These are phyloP conservation scores for Pogonophryne albipinna DNA, from an alignment of 2,797 vertebrate species.

Conservation along the genomic window DNA sequence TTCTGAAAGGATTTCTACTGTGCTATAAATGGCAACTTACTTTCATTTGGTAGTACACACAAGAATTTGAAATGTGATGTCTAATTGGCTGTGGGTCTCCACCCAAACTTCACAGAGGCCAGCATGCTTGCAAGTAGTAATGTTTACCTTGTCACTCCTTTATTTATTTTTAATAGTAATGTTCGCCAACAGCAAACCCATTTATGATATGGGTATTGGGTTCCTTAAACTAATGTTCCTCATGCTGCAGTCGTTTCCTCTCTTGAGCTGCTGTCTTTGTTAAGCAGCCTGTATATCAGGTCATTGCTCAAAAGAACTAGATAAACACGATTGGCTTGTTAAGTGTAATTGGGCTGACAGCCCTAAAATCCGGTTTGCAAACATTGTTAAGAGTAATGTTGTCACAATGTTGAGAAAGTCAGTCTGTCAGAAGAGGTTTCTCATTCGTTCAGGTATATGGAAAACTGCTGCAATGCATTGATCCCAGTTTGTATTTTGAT, in stretches of 20 bases:
- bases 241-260: background rate
- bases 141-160: background rate
- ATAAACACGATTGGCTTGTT: conserved; percentile 61
- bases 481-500: background rate
- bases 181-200: conserved; percentile 2
- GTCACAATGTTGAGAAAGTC: background rate
- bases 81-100: background rate
- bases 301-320: conserved; percentile 45
- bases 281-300: conserved; percentile 11
- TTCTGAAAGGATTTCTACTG: background rate
- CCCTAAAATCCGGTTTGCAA: conserved; percentile 14
- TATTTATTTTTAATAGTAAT: background rate
- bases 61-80: background rate
- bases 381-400: background rate
- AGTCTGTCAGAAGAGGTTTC: background rate
- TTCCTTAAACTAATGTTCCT: background rate
- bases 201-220: background rate
- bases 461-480: background rate
- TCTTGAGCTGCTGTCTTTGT: conserved; percentile 3
- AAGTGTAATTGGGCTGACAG: background rate
- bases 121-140: background rate
- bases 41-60: background rate
- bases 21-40: background rate
- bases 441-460: background rate
- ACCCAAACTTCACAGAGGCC: background rate